Evolutionary conservation across 1,140 invertebrate genomes (phyloP), one percentile per base, ranked within the genome.

Genomic region (Heliconius congener): DNA sequence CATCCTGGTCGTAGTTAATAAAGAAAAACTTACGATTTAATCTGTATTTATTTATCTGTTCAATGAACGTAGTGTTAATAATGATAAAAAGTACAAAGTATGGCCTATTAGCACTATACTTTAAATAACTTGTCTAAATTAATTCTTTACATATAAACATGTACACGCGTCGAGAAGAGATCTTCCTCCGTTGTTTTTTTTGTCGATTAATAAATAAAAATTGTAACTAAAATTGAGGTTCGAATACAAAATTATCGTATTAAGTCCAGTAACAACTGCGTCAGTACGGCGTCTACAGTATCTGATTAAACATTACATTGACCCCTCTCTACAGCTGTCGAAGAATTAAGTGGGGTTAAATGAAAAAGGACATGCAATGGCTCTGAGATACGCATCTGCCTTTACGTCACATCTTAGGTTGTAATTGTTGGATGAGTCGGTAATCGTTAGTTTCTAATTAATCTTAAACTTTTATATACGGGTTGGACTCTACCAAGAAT

Each of bases 371-470:
- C 82, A 83, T 71, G 82, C 77, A 71, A 83, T 57, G 60, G 70
- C 42, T 52, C 57, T 55, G 52, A 70, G 75, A 74, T 73, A 50
- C 79, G 78, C 82, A 83, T 81, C 82, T 83, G 82, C 82, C 76
- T 74, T 78, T 72, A 72, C 71, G 82, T 72, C 66, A 77, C 76
- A 70, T 81, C 73, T 70, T 79, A 81, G 70, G 74, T 74, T 71
- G 76, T 78, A 74, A 73, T 78, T 39, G 71, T 77, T 34, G 75
- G 74, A 3, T 66, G 52, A 66, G 19, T 42, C 57, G 66, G 57
- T 30, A 19, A 57, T 66, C 37, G 37, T 70, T 46, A 16, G 55
- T 42, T 34, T n/a, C 39, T 76, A 75, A 75, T 75, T 75, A 76
- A 76, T 66, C 55, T 66, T 66, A 16, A 37, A 18, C 60, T 66